Percentiles rank a stretch among this genome's conserved stretches.
Evolutionary conservation across 1,140 invertebrate genomes (phyloP).

Genomic region (Tigriopus japonicus): DNA sequence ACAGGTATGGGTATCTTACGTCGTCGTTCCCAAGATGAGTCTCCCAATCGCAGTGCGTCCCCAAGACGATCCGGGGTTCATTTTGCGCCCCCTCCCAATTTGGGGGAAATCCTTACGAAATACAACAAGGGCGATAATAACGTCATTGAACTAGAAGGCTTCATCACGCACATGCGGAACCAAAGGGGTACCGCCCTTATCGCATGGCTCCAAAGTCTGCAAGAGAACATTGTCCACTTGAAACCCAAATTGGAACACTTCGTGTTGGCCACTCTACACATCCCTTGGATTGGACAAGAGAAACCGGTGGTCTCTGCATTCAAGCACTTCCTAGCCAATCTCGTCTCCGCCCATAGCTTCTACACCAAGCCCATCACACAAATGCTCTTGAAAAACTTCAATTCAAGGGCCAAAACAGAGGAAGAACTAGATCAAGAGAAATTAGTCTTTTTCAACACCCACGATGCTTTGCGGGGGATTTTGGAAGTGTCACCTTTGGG

Average conservation of each 20-base stretch:
- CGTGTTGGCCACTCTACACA: neutral
- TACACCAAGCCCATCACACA: neutral
- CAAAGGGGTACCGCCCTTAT: neutral
- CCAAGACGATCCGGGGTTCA: neutral
- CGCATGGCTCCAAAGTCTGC: neutral
- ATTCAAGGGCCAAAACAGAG: neutral
- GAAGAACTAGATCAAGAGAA: neutral
- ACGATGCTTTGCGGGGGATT: neutral
- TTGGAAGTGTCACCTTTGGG: neutral
- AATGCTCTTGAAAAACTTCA: neutral
- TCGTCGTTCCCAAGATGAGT: neutral
- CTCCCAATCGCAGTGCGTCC: neutral
- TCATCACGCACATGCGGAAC: conserved; percentile 6
- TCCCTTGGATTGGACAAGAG: neutral
- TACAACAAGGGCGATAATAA: neutral
- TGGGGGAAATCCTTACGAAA: neutral
- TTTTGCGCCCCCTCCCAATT: neutral
- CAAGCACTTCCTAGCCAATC: conserved; percentile 2
- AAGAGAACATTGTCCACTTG: conserved; percentile 3
- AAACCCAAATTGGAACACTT: conserved; percentile 1
- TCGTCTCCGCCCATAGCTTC: neutral
- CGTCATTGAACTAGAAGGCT: neutral
- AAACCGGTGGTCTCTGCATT: neutral
- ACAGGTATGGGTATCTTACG: neutral
- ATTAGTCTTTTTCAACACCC: neutral